phyloP scores from a whole-genome alignment of 1,140 invertebrate genomes.

The Rhagoletis pomonella region DNA sequence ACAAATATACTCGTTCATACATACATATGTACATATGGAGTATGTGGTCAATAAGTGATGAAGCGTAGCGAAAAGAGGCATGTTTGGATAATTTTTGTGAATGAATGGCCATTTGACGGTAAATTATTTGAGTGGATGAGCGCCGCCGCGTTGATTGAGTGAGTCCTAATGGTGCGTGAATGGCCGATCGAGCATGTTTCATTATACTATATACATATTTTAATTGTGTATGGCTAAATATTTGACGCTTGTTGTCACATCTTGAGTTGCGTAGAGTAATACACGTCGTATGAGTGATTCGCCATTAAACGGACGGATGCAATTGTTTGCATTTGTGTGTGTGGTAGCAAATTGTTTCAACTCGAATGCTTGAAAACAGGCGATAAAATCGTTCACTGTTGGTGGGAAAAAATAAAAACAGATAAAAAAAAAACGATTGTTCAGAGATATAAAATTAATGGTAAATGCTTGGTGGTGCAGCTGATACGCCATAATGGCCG shows the following conservation, averaged over 20 bases:
- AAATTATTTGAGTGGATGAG: conserved; percentile 8
- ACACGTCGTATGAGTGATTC: conserved; percentile 33
- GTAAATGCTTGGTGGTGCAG: no score
- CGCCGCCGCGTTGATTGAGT: neutral
- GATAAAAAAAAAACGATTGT: neutral
- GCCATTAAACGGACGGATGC: conserved; percentile 2
- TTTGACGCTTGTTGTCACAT: neutral
- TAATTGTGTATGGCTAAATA: neutral
- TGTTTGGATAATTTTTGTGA: conserved; percentile 11
- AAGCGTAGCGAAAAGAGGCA: neutral
- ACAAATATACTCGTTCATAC: neutral
- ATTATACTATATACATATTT: neutral
- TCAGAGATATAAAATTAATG: neutral
- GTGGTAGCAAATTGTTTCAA: neutral
- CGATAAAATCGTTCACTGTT: neutral
- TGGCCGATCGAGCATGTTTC: neutral
- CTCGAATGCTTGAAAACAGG: neutral
- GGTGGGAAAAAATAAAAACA: no score
- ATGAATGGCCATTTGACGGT: conserved; percentile 35
- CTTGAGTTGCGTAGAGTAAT: neutral
- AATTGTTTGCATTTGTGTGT: neutral
- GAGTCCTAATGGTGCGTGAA: neutral
- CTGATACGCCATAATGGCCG: neutral
- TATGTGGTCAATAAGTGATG: neutral
- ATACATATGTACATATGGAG: neutral